These are phyloP conservation scores for Notarius lentiginosus DNA, from an alignment of 2,113 vertebrate species.

Conservation along the genomic window DNA sequence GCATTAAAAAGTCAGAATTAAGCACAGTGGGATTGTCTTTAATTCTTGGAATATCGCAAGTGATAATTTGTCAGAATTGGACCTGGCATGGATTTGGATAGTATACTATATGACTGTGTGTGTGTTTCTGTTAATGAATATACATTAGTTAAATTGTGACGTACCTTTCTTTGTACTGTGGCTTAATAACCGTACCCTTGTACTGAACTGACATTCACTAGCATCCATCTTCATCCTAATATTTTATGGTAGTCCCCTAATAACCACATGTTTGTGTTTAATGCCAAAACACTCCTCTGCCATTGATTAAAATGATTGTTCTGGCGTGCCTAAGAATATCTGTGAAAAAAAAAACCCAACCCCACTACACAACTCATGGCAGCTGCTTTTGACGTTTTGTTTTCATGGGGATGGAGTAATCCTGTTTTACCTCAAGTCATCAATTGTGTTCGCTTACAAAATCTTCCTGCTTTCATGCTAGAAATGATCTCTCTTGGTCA, in stretches of 20 bases:
- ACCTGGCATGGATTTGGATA: neutral
- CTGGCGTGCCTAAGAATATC: conserved; percentile 38
- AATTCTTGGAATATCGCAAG: conserved; percentile 19
- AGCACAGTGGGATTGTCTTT: neutral
- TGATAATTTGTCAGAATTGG: conserved; percentile 3
- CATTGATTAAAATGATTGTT: conserved; percentile 50
- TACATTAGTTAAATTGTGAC: neutral
- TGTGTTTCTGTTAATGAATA: neutral
- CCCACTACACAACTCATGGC: neutral
- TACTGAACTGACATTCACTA: neutral
- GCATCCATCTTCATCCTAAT: conserved; percentile 18
- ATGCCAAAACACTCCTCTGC: conserved; percentile 43
- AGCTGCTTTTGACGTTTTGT: conserved; percentile 32
- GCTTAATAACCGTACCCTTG: conserved; percentile 2
- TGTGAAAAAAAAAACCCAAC: neutral
- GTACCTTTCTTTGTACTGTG: neutral
- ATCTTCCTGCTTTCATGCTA: conserved; percentile 34
- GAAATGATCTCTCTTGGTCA: conserved; percentile 1
- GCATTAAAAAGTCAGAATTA: neutral
- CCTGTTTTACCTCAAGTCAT: conserved; percentile 39
- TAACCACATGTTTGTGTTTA: conserved; percentile 51
- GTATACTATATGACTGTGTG: neutral
- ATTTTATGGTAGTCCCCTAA: conserved; percentile 30
- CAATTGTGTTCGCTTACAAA: conserved; percentile 31
- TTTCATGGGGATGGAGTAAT: conserved; percentile 22